A percentile compares a stretch with the other conserved stretches of the same genome.
These are phyloP conservation scores for Tenodera sinensis DNA, from an alignment of 2,888 invertebrate species.

Conservation along the genomic window DNA sequence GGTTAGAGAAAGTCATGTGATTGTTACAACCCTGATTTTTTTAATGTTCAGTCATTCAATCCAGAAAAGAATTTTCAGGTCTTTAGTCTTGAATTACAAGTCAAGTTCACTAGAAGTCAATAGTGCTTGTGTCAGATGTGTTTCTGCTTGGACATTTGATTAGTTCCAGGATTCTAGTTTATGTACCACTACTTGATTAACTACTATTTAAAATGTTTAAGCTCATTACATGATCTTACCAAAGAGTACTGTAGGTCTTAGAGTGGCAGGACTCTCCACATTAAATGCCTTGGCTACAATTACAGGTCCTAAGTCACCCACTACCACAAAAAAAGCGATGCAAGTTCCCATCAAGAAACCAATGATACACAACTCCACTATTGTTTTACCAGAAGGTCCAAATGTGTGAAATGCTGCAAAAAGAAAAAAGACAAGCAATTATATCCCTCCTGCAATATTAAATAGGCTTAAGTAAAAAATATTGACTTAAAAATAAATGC, in stretches of 20 bases:
- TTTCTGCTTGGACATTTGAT: too few relatives aligned
- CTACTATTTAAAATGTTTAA: too few relatives aligned
- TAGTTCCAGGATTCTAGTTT: too few relatives aligned
- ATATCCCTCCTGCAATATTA: background rate
- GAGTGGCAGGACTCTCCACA: conserved; percentile 62
- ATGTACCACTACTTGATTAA: too few relatives aligned
- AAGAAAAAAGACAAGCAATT: conserved; percentile 19
- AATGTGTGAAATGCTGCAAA: conserved; percentile 81
- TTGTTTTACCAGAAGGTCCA: conserved; percentile 85
- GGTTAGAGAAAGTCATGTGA: too few relatives aligned
- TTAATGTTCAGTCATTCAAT: too few relatives aligned
- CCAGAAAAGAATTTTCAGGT: too few relatives aligned
- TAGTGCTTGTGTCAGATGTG: too few relatives aligned
- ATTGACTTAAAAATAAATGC: too few relatives aligned
- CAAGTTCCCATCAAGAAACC: conserved; percentile 92
- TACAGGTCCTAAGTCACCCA: conserved; percentile 93
- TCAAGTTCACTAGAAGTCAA: too few relatives aligned
- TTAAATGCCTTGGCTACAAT: conserved; percentile 77
- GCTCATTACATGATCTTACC: conserved; percentile 39
- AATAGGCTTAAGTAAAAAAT: background rate
- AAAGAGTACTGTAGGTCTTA: conserved; percentile 49
- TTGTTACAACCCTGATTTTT: too few relatives aligned
- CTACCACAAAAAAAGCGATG: conserved; percentile 95
- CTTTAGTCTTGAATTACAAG: too few relatives aligned
- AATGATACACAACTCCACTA: conserved; percentile 89